Percentiles rank a stretch among this genome's conserved stretches.
These are phyloP conservation scores for Leptosomus discolor DNA, from an alignment of 2,113 vertebrate genomes.

Conservation along the genomic window DNA sequence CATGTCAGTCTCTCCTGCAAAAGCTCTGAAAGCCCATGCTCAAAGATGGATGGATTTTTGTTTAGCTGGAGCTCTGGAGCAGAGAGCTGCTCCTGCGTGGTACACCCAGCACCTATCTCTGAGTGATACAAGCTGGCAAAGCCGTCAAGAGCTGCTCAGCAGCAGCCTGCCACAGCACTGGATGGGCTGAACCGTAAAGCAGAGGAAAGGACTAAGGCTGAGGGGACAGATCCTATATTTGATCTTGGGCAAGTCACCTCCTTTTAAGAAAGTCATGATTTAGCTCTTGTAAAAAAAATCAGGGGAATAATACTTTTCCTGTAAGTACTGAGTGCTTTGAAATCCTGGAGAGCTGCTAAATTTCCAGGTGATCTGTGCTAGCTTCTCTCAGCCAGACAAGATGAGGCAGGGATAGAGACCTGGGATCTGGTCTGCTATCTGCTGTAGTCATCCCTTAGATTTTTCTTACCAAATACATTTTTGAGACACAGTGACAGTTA, in stretches of 20 bases:
- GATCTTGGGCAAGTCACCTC: background rate
- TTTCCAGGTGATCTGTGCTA: background rate
- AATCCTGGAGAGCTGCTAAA: background rate
- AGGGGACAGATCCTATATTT: no score
- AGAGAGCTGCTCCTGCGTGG: background rate
- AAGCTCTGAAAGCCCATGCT: background rate
- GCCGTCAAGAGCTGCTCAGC: background rate
- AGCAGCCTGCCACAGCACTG: background rate
- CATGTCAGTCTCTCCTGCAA: background rate
- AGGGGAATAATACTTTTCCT: background rate
- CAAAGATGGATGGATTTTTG: background rate
- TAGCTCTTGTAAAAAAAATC: background rate
- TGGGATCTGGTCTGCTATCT: background rate
- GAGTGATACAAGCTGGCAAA: accelerated
- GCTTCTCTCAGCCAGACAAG: background rate
- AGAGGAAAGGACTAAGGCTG: background rate
- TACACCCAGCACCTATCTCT: background rate
- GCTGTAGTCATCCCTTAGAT: background rate
- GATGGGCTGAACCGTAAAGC: accelerated
- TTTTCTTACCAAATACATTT: background rate
- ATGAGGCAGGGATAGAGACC: background rate
- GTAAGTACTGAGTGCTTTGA: background rate
- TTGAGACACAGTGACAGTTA: background rate
- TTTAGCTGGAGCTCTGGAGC: background rate
- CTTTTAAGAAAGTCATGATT: background rate